phyloP scores from a whole-genome alignment of 2,888 invertebrate genomes.

The Megalurothrips usitatus region DNA sequence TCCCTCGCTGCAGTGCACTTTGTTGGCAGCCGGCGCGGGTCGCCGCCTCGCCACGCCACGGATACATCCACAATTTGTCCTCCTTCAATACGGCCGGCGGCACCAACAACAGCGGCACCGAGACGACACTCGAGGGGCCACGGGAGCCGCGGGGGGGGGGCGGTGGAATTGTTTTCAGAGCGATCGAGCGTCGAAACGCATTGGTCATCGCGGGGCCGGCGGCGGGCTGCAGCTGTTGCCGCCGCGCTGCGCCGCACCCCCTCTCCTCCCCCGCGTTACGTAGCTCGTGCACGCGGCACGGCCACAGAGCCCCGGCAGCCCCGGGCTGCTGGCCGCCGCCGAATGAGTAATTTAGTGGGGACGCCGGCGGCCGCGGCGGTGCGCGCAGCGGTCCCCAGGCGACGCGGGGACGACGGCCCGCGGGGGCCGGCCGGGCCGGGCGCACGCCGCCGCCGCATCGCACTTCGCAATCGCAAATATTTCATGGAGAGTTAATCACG shows the following conservation, averaged over 20 bases:
- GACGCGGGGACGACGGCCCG: too few species aligned
- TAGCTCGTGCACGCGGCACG: too few species aligned
- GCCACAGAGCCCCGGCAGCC: background rate
- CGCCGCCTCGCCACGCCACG: too few species aligned
- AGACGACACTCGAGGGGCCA: too few species aligned
- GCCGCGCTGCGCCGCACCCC: background rate
- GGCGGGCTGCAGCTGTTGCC: background rate
- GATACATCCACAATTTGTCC: slow-evolving; percentile 2
- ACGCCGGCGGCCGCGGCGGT: background rate
- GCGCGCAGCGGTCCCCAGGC: too few species aligned
- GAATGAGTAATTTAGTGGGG: background rate
- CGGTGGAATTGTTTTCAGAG: background rate
- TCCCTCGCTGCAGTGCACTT: too few species aligned
- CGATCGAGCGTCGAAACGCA: slow-evolving; percentile 14
- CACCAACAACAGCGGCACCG: background rate
- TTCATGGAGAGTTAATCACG: slow-evolving; percentile 17
- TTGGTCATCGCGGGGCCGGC: background rate
- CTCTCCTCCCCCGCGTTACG: background rate
- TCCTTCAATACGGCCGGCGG: background rate
- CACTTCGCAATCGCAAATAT: slow-evolving; percentile 5
- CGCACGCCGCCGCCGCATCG: background rate
- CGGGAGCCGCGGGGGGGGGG: too few species aligned
- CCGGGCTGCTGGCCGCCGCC: background rate
- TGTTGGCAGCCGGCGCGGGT: too few species aligned
- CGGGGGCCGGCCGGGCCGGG: background rate